Evolutionary conservation across 2,888 invertebrate genomes (phyloP).

Genomic region (Creontiades dilutus): DNA sequence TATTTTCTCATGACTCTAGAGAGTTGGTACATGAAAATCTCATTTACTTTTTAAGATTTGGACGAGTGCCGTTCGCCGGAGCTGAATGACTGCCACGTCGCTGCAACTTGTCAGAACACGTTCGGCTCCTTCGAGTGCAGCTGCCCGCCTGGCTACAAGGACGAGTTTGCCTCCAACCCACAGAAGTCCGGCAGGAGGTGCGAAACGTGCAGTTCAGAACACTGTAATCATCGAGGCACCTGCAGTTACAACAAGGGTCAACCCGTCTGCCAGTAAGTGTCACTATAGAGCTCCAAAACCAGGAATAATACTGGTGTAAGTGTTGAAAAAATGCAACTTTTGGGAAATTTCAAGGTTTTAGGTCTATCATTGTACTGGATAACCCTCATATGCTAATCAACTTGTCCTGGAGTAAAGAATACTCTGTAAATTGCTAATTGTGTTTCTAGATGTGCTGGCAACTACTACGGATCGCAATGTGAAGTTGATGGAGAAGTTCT

Average conservation of each 20-base stretch:
- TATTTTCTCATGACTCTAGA: no score
- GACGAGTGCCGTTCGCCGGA: slow-evolving; percentile 92
- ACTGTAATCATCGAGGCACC: slow-evolving; percentile 91
- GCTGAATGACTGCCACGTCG: slow-evolving; percentile 90
- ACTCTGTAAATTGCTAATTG: no score
- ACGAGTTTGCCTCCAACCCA: slow-evolving; percentile 85
- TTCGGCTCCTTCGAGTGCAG: slow-evolving; percentile 91
- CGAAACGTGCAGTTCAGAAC: slow-evolving; percentile 86
- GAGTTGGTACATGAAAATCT: no score
- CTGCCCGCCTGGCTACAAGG: slow-evolving; percentile 87
- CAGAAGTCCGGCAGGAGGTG: slow-evolving; percentile 87
- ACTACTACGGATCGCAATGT: slow-evolving; percentile 92
- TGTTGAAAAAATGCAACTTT: no score
- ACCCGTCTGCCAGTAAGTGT: slow-evolving; percentile 86
- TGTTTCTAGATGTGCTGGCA: slow-evolving; percentile 85
- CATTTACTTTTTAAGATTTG: slow-evolving; percentile 81
- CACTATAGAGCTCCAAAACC: no score
- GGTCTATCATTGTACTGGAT: no score
- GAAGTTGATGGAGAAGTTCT: slow-evolving; percentile 95
- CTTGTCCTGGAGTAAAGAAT: no score
- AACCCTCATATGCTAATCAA: no score
- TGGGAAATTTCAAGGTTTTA: no score
- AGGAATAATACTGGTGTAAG: no score
- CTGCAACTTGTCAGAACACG: slow-evolving; percentile 88
- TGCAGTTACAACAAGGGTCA: slow-evolving; percentile 87